Percentiles rank a stretch among this genome's conserved stretches.
Conservation (phyloP, 2,113 vertebrate genomes). For the Oryzias curvinotus region DNA sequence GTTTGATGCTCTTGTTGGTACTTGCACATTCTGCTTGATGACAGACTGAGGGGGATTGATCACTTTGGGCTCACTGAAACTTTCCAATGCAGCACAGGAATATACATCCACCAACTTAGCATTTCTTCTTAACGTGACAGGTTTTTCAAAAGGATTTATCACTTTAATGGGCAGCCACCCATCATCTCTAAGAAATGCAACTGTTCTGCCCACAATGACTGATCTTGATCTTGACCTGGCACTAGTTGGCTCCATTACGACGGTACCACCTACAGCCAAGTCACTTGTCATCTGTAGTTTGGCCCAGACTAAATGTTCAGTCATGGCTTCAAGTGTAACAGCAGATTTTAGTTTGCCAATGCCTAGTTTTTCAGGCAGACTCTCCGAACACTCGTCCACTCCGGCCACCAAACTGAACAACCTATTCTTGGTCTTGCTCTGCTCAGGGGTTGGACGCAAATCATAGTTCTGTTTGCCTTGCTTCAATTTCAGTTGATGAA, state of each 20-base stretch:
- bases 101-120: background rate
- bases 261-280: background rate
- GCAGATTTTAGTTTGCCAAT: background rate
- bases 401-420: background rate
- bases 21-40: background rate
- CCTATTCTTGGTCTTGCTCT: background rate
- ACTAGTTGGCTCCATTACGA: background rate
- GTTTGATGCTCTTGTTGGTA: background rate
- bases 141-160: background rate
- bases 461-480: too few relatives aligned
- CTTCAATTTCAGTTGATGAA: background rate
- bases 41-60: background rate
- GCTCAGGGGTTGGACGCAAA: too few relatives aligned
- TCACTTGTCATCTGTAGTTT: background rate
- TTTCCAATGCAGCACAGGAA: background rate
- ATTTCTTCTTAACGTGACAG: background rate
- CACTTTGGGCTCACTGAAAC: background rate
- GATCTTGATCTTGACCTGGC: background rate
- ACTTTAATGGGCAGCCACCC: slow-evolving; percentile 2
- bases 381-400: background rate
- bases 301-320: background rate
- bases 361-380: background rate
- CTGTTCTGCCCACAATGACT: background rate
- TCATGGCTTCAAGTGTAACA: background rate
- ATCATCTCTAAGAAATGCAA: background rate